phyloP scores from a whole-genome alignment of 2,113 vertebrate species.

The Oxygymnocypris stewartii region DNA sequence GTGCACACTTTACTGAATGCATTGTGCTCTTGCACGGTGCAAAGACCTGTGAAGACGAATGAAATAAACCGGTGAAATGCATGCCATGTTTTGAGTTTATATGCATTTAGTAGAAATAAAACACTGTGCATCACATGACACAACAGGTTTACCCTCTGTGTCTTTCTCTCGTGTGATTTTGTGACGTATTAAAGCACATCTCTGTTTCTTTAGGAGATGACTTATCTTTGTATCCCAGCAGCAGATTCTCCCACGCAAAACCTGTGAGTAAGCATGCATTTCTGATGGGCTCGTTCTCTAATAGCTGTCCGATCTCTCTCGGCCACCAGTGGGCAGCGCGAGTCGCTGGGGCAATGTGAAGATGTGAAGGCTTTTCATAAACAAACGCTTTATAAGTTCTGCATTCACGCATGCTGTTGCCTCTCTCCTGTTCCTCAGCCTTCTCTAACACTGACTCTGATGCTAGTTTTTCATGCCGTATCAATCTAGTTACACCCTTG shows the following conservation, averaged over 20 bases:
- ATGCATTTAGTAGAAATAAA: not conserved
- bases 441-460: not conserved
- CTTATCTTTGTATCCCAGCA: constrained; percentile 93
- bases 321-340: constrained; percentile 34
- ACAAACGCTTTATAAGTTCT: not conserved
- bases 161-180: not conserved
- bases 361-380: not conserved
- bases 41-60: not conserved
- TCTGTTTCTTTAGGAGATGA: constrained; percentile 83
- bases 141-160: not conserved
- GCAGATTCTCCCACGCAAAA: constrained; percentile 92
- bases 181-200: not conserved
- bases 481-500: not conserved
- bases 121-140: not conserved
- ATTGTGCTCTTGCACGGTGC: not conserved
- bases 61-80: not conserved
- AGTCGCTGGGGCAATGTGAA: constrained; percentile 45
- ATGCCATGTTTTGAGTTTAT: not conserved
- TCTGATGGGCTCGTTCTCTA: not conserved
- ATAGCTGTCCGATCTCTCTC: not conserved
- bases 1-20: not conserved
- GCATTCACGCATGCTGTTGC: not conserved
- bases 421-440: not conserved
- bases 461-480: not conserved
- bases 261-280: constrained; percentile 81